These are phyloP conservation scores for Drosophila subobscura DNA, from an alignment of 1,140 invertebrate species.

Conservation along the genomic window DNA sequence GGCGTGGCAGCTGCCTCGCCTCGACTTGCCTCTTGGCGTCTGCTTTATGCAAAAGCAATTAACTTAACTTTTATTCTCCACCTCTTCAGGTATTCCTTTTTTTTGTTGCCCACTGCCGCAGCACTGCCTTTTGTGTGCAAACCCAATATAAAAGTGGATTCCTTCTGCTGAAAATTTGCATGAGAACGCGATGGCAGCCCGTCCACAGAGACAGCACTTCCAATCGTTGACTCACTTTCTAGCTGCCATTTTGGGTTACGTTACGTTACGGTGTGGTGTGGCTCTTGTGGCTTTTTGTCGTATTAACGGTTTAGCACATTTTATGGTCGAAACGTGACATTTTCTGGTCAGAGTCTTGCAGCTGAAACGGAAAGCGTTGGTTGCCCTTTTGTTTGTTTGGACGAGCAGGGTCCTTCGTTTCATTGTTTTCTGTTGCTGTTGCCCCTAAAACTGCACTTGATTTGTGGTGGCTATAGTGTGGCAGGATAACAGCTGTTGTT, in stretches of 20 bases:
- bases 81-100: conserved; percentile 33
- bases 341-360: conserved; percentile 29
- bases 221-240: conserved; percentile 15
- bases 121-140: conserved; percentile 16
- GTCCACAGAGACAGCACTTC: neutral
- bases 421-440: conserved; percentile 28
- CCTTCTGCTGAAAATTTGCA: conserved; percentile 45
- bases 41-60: conserved; percentile 74
- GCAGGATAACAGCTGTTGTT: conserved; percentile 29
- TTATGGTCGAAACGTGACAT: conserved; percentile 73
- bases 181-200: conserved; percentile 16
- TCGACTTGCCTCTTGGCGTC: conserved; percentile 46
- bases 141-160: conserved; percentile 47
- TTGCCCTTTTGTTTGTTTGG: conserved; percentile 15
- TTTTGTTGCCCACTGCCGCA: neutral
- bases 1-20: conserved; percentile 9
- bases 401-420: conserved; percentile 9
- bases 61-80: conserved; percentile 60
- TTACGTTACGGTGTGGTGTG: conserved; percentile 14
- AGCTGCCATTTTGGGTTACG: conserved; percentile 15
- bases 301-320: conserved; percentile 73
- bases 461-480: conserved; percentile 3
- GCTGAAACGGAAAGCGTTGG: conserved; percentile 26
- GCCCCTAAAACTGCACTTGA: conserved; percentile 7
- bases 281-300: conserved; percentile 37